phyloP scores from a whole-genome alignment of 2,888 invertebrate species.

The Autographa pulchrina region DNA sequence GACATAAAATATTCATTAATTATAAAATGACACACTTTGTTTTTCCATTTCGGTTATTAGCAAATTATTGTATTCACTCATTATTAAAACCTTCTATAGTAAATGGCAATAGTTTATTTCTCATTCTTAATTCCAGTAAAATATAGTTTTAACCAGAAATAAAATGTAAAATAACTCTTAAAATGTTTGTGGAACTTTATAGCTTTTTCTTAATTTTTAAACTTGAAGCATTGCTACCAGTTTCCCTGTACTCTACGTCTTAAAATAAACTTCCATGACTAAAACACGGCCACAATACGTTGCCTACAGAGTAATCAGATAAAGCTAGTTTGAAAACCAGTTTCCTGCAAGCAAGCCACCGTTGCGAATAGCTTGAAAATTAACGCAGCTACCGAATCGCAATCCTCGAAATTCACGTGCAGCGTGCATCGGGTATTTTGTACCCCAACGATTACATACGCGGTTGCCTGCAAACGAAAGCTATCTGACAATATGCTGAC shows the following conservation, averaged over 20 bases:
- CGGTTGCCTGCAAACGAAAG: constrained; percentile 28
- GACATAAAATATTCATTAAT: background rate
- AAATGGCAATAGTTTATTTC: too few species aligned
- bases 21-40: too few species aligned
- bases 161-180: too few species aligned
- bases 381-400: constrained; percentile 22
- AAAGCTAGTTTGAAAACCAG: constrained; percentile 12
- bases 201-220: too few species aligned
- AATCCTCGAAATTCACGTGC: constrained; percentile 17
- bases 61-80: too few species aligned
- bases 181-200: background rate
- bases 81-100: too few species aligned
- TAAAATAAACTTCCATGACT: background rate
- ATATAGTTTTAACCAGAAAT: too few species aligned
- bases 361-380: constrained; percentile 25
- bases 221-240: background rate
- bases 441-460: constrained; percentile 14
- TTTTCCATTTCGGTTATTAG: too few species aligned
- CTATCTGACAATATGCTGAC: constrained; percentile 19
- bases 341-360: constrained; percentile 19
- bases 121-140: too few species aligned
- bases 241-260: background rate
- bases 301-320: constrained; percentile 14
- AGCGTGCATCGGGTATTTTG: constrained; percentile 6
- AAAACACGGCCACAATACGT: constrained; percentile 5